Percentiles rank a stretch among this genome's conserved stretches.
These are phyloP conservation scores for Hydrolagus affinis DNA, from an alignment of 2,113 vertebrate genomes.

Conservation along the genomic window DNA sequence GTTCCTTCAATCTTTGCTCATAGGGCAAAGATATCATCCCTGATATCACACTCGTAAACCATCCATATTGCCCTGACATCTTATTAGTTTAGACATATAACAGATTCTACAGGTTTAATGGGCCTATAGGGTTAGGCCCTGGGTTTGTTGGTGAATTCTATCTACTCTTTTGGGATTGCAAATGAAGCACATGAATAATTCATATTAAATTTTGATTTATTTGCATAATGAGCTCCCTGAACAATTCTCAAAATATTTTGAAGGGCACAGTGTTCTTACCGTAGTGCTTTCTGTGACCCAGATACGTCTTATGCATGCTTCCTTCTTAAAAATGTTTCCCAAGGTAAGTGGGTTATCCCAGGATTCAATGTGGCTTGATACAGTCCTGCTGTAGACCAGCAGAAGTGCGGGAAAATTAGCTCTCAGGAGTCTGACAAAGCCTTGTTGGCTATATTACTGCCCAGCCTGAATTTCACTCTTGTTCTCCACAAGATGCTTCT, in stretches of 20 bases:
- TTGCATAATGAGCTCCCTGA: not conserved
- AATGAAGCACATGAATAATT: not conserved
- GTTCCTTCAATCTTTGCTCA: too few species aligned
- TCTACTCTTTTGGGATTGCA: not conserved
- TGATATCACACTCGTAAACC: too few species aligned
- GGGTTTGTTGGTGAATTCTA: not conserved
- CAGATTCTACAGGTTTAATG: too few species aligned
- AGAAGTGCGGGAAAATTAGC: too few species aligned
- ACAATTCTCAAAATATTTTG: slow-evolving; percentile 6
- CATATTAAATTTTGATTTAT: not conserved
- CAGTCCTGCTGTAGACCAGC: not conserved
- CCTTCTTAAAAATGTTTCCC: not conserved
- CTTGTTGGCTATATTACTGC: not conserved
- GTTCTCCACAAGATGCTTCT: not conserved
- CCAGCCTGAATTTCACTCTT: not conserved
- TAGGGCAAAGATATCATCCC: too few species aligned
- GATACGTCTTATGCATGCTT: not conserved
- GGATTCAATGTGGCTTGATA: not conserved
- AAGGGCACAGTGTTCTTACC: not conserved
- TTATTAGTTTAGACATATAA: too few species aligned
- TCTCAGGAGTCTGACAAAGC: not conserved
- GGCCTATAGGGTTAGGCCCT: not conserved
- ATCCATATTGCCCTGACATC: too few species aligned
- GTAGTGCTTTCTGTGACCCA: not conserved
- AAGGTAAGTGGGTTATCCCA: not conserved